Evolutionary conservation across 2,113 vertebrate species (phyloP).

Genomic region (Cheirogaleus medius): DNA sequence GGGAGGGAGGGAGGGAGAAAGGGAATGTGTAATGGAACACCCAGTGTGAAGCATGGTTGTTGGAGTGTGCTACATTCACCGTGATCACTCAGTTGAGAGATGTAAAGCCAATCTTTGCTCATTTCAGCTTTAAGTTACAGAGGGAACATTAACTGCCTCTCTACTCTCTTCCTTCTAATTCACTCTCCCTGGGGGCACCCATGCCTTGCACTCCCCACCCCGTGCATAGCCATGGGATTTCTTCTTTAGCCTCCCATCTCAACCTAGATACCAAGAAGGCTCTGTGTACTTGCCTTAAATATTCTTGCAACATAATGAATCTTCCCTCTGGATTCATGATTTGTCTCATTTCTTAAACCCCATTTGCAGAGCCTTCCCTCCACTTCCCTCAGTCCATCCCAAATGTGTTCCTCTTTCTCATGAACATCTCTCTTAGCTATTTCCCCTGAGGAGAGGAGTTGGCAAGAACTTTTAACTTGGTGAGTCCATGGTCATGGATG

Average conservation of each 20-base stretch:
- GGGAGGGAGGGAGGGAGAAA: accelerated
- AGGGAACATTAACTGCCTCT: not conserved
- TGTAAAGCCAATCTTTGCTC: not conserved
- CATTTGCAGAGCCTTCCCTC: not conserved
- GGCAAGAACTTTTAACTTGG: not conserved
- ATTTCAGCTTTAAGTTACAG: not conserved
- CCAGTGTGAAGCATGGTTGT: not conserved
- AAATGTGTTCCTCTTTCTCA: not conserved
- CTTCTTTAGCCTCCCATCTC: not conserved
- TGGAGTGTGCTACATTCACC: not conserved
- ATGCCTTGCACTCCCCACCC: not conserved
- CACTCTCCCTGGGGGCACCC: not conserved
- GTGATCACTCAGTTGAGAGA: not conserved
- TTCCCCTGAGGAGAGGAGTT: not conserved
- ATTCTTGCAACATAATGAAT: not conserved
- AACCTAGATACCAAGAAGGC: not conserved
- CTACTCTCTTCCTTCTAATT: not conserved
- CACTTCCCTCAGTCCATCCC: not conserved
- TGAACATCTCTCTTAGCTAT: not conserved
- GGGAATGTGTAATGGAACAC: not conserved
- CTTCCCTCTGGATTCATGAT: not conserved
- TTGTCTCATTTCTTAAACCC: not conserved
- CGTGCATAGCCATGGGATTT: not conserved
- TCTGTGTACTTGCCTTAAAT: not conserved
- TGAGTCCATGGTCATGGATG: not conserved